These are phyloP conservation scores for Drosophila pegasa DNA, from an alignment of 2,888 invertebrate genomes.

Conservation along the genomic window DNA sequence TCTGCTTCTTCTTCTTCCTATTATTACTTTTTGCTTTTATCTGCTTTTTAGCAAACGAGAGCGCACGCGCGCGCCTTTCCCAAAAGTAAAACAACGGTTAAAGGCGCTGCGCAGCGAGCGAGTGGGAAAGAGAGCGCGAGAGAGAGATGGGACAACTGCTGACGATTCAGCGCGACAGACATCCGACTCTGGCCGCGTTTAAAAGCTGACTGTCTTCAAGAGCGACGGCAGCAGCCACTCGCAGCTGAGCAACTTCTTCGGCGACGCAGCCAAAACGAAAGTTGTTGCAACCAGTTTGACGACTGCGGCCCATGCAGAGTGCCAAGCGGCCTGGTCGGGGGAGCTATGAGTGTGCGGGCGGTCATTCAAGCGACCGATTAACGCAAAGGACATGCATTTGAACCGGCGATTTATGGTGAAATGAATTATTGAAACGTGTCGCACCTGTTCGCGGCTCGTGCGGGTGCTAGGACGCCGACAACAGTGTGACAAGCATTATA, in stretches of 20 bases:
- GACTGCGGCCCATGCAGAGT: slow-evolving; percentile 10
- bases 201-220: slow-evolving; percentile 64
- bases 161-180: slow-evolving; percentile 29
- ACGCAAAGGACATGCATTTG: slow-evolving; percentile 46
- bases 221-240: slow-evolving; percentile 10
- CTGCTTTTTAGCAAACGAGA: slow-evolving; percentile 39
- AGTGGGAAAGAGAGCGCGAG: background rate
- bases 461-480: slow-evolving; percentile 40
- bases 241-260: slow-evolving; percentile 49
- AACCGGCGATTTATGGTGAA: slow-evolving; percentile 49
- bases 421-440: slow-evolving; percentile 31
- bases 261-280: slow-evolving; percentile 63
- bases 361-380: slow-evolving; percentile 36
- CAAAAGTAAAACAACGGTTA: slow-evolving; percentile 21
- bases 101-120: background rate
- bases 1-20: slow-evolving; percentile 12
- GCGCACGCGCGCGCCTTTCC: slow-evolving; percentile 55
- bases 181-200: slow-evolving; percentile 62
- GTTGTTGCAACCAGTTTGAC: slow-evolving; percentile 68
- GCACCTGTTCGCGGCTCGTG: slow-evolving; percentile 38
- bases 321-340: background rate
- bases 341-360: background rate
- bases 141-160: slow-evolving; percentile 11
- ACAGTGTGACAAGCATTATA: background rate
- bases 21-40: slow-evolving; percentile 3